These are phyloP conservation scores for Heliocidaris erythrogramma DNA, from an alignment of 35 echinoderm and acorn worm genomes.

Conservation along the genomic window DNA sequence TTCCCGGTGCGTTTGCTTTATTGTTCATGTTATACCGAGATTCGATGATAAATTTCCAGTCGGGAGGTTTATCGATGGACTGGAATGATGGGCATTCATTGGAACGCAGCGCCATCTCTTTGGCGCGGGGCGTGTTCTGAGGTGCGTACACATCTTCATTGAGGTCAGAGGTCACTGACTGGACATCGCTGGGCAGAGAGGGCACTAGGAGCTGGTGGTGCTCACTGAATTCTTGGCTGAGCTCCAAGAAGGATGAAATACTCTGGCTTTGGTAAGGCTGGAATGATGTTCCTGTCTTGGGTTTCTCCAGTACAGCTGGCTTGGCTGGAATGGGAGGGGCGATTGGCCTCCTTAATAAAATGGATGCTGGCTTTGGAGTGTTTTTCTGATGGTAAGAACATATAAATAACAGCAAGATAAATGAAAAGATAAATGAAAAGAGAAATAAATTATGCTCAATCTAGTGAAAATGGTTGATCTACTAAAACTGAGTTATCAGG, in stretches of 20 bases:
- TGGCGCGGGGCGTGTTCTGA: conserved; percentile 81
- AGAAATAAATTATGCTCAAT: too few relatives aligned
- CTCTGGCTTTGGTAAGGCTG: conserved; percentile 66
- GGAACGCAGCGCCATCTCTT: conserved; percentile 28
- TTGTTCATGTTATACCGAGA: conserved; percentile 68
- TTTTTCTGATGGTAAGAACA: conserved; percentile 7
- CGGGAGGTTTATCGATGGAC: conserved; percentile 36
- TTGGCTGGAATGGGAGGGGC: conserved; percentile 58
- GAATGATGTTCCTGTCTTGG: conserved; percentile 13
- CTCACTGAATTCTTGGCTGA: conserved; percentile 51
- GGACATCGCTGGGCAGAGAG: conserved; percentile 76
- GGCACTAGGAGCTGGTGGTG: conserved; percentile 43
- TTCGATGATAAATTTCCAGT: conserved; percentile 79
- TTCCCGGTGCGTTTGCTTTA: conserved; percentile 44
- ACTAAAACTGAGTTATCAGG: too few relatives aligned
- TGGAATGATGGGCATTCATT: not conserved
- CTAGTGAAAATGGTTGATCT: too few relatives aligned
- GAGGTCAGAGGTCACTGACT: conserved; percentile 69
- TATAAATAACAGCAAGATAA: not conserved
- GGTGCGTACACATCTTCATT: conserved; percentile 64
- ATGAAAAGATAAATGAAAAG: not conserved
- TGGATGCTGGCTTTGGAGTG: not conserved
- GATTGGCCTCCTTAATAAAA: conserved; percentile 62
- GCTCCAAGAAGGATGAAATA: conserved; percentile 59
- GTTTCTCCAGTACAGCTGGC: conserved; percentile 8